phyloP scores from a whole-genome alignment of 2,888 invertebrate genomes.

The Oxycera nigricornis region DNA sequence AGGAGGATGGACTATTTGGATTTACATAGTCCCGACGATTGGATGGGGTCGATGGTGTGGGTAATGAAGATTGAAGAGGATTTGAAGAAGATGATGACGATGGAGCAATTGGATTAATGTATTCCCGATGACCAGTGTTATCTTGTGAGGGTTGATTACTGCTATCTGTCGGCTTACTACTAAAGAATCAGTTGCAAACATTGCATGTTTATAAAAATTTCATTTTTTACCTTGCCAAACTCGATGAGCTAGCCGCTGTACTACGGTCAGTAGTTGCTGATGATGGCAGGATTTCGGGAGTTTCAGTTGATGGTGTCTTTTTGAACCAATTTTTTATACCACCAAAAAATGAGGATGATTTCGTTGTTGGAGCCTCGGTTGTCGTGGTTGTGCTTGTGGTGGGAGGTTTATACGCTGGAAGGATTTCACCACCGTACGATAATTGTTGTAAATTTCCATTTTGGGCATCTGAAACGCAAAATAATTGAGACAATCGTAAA shows the following conservation, averaged over 20 bases:
- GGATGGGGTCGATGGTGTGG: conserved; percentile 17
- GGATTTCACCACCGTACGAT: conserved; percentile 15
- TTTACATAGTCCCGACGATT: conserved; percentile 41
- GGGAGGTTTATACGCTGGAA: not conserved
- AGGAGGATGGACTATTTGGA: not conserved
- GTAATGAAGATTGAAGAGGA: not conserved
- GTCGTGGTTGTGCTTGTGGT: conserved; percentile 51
- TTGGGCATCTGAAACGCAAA: not conserved
- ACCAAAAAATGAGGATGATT: conserved; percentile 55
- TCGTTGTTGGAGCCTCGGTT: conserved; percentile 52
- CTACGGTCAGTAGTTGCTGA: conserved; percentile 44
- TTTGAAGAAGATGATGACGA: not conserved
- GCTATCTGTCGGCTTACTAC: not conserved
- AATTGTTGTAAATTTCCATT: conserved; percentile 13
- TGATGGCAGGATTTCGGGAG: conserved; percentile 50
- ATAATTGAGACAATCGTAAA: not conserved
- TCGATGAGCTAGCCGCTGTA: not conserved
- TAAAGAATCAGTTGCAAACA: not conserved
- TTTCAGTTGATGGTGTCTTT: conserved; percentile 46
- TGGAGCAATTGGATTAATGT: conserved; percentile 10
- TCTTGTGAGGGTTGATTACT: not conserved
- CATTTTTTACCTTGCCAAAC: not conserved
- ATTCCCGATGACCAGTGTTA: not conserved
- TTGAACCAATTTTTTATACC: conserved; percentile 57
- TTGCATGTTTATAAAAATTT: not conserved